A percentile compares a stretch with the other conserved stretches of the same genome.
Conservation (phyloP, 2,797 vertebrate genomes). For the Danio choprae region DNA sequence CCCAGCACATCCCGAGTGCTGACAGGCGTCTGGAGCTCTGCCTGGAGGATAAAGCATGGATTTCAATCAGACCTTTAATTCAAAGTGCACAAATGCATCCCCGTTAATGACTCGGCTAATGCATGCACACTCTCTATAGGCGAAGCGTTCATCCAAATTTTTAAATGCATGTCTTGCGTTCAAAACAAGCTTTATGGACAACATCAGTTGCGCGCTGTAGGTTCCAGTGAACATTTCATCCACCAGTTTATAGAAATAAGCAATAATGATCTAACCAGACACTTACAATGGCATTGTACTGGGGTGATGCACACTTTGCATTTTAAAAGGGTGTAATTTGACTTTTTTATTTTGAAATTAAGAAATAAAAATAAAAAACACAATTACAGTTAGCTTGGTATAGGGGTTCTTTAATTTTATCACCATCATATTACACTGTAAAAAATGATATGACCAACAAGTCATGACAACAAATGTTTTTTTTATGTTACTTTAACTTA, state of each 20-base stretch:
- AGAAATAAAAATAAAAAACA: too few relatives aligned
- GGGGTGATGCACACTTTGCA: neutral
- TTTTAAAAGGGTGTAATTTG: neutral
- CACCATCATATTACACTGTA: neutral
- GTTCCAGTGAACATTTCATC: neutral
- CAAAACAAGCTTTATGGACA: conserved; percentile 2
- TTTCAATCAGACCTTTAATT: conserved; percentile 31
- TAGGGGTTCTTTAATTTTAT: neutral
- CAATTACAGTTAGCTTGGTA: neutral
- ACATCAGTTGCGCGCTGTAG: neutral
- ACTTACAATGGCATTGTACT: neutral
- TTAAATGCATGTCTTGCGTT: neutral
- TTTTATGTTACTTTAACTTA: too few relatives aligned
- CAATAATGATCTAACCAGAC: neutral
- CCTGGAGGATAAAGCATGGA: conserved; percentile 59
- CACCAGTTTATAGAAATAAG: neutral
- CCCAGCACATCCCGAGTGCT: conserved; percentile 74
- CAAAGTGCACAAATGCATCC: conserved; percentile 19
- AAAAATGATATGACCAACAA: too few relatives aligned
- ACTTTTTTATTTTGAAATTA: too few relatives aligned
- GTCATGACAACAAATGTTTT: too few relatives aligned
- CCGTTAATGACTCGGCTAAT: conserved; percentile 15
- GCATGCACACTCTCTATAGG: neutral
- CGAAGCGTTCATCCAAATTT: conserved; percentile 13
- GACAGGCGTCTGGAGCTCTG: conserved; percentile 71